Evolutionary conservation across 2,797 vertebrate species (phyloP), one percentile per base, ranked within the genome.

Genomic region (Spea hammondii): DNA sequence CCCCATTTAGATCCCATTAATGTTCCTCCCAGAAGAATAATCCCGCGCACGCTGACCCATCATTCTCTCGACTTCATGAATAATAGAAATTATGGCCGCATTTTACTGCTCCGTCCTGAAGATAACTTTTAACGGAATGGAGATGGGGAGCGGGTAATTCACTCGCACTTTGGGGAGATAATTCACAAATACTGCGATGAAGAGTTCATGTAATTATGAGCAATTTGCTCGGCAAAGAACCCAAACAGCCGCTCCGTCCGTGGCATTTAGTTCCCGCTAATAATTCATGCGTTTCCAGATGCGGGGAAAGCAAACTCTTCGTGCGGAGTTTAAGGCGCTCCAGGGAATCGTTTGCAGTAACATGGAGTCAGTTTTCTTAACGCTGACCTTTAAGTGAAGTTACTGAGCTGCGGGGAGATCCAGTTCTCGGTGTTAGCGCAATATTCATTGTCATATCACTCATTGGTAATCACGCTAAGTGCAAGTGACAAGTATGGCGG

Each of bases 341-440:
- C n/a, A 13, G 78, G 78, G 78, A 79, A 9, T 51, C 12, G 6
- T 47, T 64, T 12, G 46, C 53, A 10, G 54, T 14, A 57, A 60
- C 11, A 46, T 48, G 71, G 47, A 60, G 47, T 44, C 51, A 64
- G 46, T 69, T 74, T 74, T 48, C 48, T 47, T 74, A 79, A 70
- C 50, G 48, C 8, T 74, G 72, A 74, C 78, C 78, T 79, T 79
- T 79, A 62, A 11, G 74, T 17, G 11, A 76, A 57, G 32, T 53
- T 51, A 14, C 70, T 4, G 14, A 68, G 60, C 53, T 67, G 65
- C 14, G 13, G 9, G 77, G 47, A 57, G 64, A 53, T 47, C 69
- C 51, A 62, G 8, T 50, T 67, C 32, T 54, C 70, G 6, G 11
- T 57, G 71, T 78, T 65, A 46, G 57, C 46, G 48, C 62, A 8